phyloP scores from a whole-genome alignment of 35 echinoderm and acorn worm genomes.

The Eucidaris tribuloides region DNA sequence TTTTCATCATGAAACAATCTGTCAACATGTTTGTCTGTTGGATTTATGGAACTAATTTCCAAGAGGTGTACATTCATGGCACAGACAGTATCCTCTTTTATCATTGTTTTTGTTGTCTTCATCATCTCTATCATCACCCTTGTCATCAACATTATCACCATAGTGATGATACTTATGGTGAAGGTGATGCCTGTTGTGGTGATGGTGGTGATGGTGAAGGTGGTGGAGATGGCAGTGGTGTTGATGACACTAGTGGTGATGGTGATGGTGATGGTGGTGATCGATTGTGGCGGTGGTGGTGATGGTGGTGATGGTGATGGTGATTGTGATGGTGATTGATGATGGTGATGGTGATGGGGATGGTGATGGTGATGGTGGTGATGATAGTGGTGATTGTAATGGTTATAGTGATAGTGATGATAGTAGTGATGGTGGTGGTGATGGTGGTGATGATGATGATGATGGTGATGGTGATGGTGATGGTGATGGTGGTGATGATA shows the following conservation, averaged over 20 bases:
- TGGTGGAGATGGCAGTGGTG: too few species aligned
- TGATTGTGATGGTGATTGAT: too few species aligned
- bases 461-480: background rate
- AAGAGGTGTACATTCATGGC: background rate
- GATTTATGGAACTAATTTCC: too few species aligned
- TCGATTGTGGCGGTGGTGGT: too few species aligned
- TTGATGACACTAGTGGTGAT: too few species aligned
- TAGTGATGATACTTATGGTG: background rate
- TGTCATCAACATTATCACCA: background rate
- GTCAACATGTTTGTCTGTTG: too few species aligned
- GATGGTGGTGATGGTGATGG: background rate
- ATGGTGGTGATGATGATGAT: background rate
- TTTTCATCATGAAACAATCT: too few species aligned
- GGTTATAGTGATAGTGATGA: background rate
- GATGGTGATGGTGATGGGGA: too few species aligned
- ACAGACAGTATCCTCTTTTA: background rate
- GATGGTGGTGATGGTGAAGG: background rate
- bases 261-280: too few species aligned
- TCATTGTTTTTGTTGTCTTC: background rate
- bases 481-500: background rate
- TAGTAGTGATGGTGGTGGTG: background rate
- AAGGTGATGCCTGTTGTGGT: background rate
- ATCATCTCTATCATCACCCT: background rate
- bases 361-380: too few species aligned
- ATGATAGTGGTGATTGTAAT: background rate